Conservation (phyloP, 2,888 invertebrate genomes). For the Aphodius sticticus region DNA sequence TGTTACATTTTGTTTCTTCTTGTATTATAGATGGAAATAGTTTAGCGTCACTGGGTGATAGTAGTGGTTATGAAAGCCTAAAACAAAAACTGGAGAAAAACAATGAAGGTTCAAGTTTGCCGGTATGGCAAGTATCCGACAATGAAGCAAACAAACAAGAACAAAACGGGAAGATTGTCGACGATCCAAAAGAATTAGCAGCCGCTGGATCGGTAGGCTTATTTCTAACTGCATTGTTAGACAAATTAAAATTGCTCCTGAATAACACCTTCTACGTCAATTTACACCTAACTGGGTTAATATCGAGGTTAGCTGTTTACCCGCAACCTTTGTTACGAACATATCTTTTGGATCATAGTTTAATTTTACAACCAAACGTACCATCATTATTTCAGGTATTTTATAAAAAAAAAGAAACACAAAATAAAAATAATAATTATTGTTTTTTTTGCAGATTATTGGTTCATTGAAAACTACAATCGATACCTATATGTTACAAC, state of each 20-base stretch:
- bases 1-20: constrained; percentile 18
- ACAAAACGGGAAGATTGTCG: constrained; percentile 58
- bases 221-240: constrained; percentile 81
- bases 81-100: constrained; percentile 65
- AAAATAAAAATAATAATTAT: background rate
- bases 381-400: constrained; percentile 89
- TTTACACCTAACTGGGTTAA: constrained; percentile 85
- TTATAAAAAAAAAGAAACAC: background rate
- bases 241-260: constrained; percentile 83
- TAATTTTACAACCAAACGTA: constrained; percentile 88
- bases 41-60: constrained; percentile 76
- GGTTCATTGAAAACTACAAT: constrained; percentile 85
- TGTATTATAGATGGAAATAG: constrained; percentile 61
- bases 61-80: constrained; percentile 81
- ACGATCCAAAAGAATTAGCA: constrained; percentile 60
- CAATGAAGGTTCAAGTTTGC: constrained; percentile 44
- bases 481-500: constrained; percentile 75
- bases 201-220: constrained; percentile 68
- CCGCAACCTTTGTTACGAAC: constrained; percentile 90
- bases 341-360: constrained; percentile 84
- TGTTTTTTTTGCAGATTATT: constrained; percentile 66
- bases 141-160: constrained; percentile 39
- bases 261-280: constrained; percentile 86
- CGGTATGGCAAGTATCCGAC: constrained; percentile 53
- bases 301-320: constrained; percentile 86